These are phyloP conservation scores for Oncorhynchus nerka DNA, from an alignment of 2,113 vertebrate species.

Conservation along the genomic window DNA sequence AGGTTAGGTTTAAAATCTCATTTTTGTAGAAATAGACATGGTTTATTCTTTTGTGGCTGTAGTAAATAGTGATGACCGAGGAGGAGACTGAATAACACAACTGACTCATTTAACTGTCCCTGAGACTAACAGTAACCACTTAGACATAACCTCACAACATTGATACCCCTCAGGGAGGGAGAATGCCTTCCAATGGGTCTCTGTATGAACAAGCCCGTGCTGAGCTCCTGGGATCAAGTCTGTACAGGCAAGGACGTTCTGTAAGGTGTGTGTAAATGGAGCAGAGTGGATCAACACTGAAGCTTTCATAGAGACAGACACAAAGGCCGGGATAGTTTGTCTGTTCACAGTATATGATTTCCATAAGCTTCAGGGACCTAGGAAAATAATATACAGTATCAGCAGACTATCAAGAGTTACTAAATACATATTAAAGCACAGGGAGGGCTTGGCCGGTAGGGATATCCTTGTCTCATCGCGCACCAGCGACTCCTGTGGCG, in stretches of 20 bases:
- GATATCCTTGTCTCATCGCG: too few species aligned
- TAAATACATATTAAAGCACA: too few species aligned
- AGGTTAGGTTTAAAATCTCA: too few species aligned
- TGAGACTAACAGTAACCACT: not conserved
- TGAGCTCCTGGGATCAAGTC: conserved; percentile 41
- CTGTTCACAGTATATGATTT: not conserved
- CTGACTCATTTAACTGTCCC: not conserved
- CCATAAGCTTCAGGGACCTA: not conserved
- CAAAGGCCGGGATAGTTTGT: not conserved
- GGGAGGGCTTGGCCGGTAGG: too few species aligned
- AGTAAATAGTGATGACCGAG: too few species aligned
- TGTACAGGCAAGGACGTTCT: conserved; percentile 36
- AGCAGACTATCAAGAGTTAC: too few species aligned
- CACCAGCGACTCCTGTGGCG: too few species aligned
- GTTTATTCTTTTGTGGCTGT: too few species aligned
- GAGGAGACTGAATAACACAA: not conserved
- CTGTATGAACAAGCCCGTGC: conserved; percentile 32
- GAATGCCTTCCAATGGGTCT: conserved; percentile 22
- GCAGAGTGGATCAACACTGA: too few species aligned
- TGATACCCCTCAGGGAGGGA: conserved; percentile 3
- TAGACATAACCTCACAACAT: not conserved
- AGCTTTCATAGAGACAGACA: not conserved
- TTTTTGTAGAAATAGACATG: too few species aligned
- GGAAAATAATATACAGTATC: too few species aligned
- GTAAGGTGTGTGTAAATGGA: conserved; percentile 43